These are phyloP conservation scores for Bombyx mori DNA, from an alignment of 1,140 invertebrate genomes.

Conservation along the genomic window DNA sequence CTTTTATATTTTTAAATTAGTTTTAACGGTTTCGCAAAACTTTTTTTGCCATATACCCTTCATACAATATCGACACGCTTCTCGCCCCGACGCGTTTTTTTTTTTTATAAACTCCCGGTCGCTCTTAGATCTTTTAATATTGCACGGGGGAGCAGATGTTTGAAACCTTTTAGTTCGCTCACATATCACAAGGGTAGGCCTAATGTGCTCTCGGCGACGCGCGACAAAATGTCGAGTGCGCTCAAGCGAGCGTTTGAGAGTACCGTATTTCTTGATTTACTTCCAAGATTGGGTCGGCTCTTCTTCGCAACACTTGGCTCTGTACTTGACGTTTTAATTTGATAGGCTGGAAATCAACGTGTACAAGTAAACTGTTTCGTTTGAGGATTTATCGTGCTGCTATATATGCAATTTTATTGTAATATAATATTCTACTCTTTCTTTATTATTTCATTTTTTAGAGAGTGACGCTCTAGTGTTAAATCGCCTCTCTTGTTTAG, in stretches of 20 bases:
- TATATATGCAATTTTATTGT: no score
- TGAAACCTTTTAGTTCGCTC: conserved; percentile 40
- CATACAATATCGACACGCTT: background rate
- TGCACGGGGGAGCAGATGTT: conserved; percentile 47
- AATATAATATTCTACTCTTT: no score
- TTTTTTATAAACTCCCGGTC: conserved; percentile 36
- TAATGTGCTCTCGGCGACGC: conserved; percentile 15
- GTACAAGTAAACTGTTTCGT: no score
- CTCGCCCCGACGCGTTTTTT: conserved; percentile 3
- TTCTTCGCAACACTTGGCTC: no score
- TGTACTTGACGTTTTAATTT: no score
- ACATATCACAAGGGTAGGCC: conserved; percentile 22
- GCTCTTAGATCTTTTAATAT: conserved; percentile 48
- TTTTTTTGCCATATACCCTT: background rate
- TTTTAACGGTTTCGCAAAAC: background rate
- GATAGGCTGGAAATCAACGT: no score
- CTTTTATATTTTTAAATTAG: no score
- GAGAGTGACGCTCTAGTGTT: no score
- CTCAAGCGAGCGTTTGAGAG: conserved; percentile 17
- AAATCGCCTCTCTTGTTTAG: no score
- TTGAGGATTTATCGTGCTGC: no score
- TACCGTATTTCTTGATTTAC: conserved; percentile 20
- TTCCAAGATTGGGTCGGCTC: conserved; percentile 3
- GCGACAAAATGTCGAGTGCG: conserved; percentile 17
- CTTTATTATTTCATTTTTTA: no score